Base-by-base conservation (phyloP, 2,888 invertebrate species). In the Tuta absoluta region DNA sequence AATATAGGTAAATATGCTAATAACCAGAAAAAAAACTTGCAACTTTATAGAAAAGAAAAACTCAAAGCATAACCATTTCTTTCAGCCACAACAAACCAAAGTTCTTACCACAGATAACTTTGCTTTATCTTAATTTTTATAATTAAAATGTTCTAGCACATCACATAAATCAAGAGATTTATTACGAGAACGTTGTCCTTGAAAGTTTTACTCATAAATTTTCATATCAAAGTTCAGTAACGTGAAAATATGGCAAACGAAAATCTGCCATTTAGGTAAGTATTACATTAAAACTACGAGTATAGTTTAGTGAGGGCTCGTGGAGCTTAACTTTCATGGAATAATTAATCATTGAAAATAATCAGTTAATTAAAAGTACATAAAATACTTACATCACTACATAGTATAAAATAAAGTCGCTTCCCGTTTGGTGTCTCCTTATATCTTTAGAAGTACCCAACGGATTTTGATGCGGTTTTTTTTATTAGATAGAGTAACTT, bases 81-180 rank as follows among this genome's bases (percentile, higher is more conserved):
- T 14, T n/a, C 45, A 14, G 4, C 4, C 45, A 45, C 0, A 14
- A 12, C 14, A 14, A 12, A 14, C 41, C 14, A 41, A 14, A 41
- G 14, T 14, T 41, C 11, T 14, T 14, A 1, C 8, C 12, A 12
- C 1, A 41, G 41, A 14, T 41, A 28, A 41, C 41, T 41, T 41
- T 14, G 41, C 1, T 14, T 14, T 41, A 14, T 37, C 45, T 11
- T n/a, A 45, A 45, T 45, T n/a, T 17, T 17, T 11, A 45, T 45
- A n/a, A n/a, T 45, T 14, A 11, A 41, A 11, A 41, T 14, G n/a
- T 45, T 17, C 58, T 17, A 38, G 24, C 4, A 53, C 23, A 7
- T 17, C 53, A 23, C 23, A 53, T 53, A 53, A 53, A 53, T 53
- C 45, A 45, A 45, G 11, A 53, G 21, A 73, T 69, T 65, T 71